These are phyloP conservation scores for Nerophis ophidion DNA, from an alignment of 2,113 vertebrate genomes.

Conservation along the genomic window DNA sequence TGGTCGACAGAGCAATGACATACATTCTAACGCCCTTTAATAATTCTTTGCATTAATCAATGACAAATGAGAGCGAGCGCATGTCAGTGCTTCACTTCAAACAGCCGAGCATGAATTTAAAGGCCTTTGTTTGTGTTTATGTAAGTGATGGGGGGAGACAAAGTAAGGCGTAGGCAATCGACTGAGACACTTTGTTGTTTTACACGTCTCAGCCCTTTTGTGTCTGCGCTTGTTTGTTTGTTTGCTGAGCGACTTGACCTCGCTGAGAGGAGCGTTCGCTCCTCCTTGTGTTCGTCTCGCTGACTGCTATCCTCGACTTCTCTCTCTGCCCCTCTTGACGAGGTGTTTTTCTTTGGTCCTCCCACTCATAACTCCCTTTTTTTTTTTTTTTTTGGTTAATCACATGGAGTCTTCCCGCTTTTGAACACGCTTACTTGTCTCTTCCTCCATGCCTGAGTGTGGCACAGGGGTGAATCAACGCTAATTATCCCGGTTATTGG, in stretches of 20 bases:
- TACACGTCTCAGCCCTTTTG: constrained; percentile 53
- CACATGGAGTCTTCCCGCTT: constrained; percentile 54
- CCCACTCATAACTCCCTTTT: constrained; percentile 63
- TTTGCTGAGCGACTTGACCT: constrained; percentile 70
- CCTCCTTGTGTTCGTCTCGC: constrained; percentile 35
- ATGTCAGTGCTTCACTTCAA: constrained; percentile 66
- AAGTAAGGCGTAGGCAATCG: constrained; percentile 65
- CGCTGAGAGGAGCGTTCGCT: constrained; percentile 54
- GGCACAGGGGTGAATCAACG: constrained; percentile 31
- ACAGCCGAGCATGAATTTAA: constrained; percentile 53
- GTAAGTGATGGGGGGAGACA: constrained; percentile 63
- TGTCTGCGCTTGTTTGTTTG: constrained; percentile 55
- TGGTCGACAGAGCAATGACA: constrained; percentile 54
- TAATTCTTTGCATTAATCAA: constrained; percentile 58
- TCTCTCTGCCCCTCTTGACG: constrained; percentile 38
- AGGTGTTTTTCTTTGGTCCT: constrained; percentile 56
- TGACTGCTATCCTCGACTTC: constrained; percentile 17
- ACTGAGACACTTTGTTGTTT: constrained; percentile 65
- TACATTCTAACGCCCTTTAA: constrained; percentile 43
- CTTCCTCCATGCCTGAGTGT: constrained; percentile 33
- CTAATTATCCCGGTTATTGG: constrained; percentile 68
- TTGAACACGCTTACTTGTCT: constrained; percentile 45
- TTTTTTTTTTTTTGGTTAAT: constrained; percentile 57
- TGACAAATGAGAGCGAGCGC: constrained; percentile 58
- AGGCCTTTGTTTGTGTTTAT: constrained; percentile 67